Evolutionary conservation across 2,797 vertebrate species (phyloP), one percentile per base, ranked within the genome.

Genomic region (Epinephelus coioides): DNA sequence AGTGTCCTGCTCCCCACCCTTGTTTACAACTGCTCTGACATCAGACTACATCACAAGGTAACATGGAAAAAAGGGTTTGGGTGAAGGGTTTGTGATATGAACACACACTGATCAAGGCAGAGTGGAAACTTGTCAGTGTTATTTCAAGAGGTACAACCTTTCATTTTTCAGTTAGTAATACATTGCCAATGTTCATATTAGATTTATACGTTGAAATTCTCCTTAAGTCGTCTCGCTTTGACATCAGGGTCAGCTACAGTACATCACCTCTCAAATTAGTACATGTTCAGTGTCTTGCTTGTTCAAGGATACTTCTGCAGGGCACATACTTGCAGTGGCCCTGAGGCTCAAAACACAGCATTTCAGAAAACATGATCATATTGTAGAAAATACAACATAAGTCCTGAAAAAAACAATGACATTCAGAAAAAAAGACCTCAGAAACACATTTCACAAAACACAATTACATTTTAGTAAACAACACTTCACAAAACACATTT

Each of bases 11-110:
- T 78, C 69, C 61, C 83, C 87, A 75, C 88, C 88, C 83, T 49
- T 83, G 69, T 84, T 87, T 89, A 56, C 73, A 68, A 62, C 65
- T 30, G 47, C 38, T 81, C 51, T 68, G 76, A 92, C 85, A 86
- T 89, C 81, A 83, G 67, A 72, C 79, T 47, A 11, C 54, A 68
- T 76, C 71, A 71, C 57, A 19, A 61, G 25, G 53, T 66, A 69
- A 78, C 34, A 54, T 82, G 66, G 71, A 83, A 82, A 69, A 65
- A 17, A 6, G n/a, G 40, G 25, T 40, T 78, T 19, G 54, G 56
- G 47, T 64, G 59, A 76, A 68, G 17, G 14, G 59, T 77, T 68
- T 61, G 21, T 69, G 12, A n/a, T 57, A 47, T 21, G 5, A 71
- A 79, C 73, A 73, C 21, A 30, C 21, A 30, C 25, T 7, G 15